Evolutionary conservation across 2,113 vertebrate species (phyloP).

Genomic region (Serinus canaria): DNA sequence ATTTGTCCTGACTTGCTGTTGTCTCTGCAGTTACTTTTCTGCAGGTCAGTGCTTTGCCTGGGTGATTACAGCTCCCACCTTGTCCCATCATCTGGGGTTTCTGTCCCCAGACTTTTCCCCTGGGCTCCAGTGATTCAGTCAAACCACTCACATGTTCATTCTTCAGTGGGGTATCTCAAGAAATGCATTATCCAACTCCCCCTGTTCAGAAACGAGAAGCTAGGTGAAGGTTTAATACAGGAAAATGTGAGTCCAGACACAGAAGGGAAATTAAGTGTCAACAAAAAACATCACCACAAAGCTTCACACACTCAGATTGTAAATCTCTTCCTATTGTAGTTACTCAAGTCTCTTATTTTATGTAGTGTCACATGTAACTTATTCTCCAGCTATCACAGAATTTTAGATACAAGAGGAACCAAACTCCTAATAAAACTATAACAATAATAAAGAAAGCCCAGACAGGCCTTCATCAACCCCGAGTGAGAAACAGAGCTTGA

Average conservation of each 20-base stretch:
- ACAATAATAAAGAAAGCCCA: not conserved
- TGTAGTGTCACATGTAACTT: constrained; percentile 9
- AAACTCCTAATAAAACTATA: constrained; percentile 15
- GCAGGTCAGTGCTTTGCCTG: not conserved
- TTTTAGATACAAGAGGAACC: not conserved
- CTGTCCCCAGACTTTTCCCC: not conserved
- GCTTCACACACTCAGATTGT: not conserved
- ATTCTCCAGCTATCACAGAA: not conserved
- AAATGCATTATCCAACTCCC: not conserved
- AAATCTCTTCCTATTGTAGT: not conserved
- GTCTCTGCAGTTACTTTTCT: not conserved
- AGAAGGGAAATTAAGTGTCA: constrained; percentile 7
- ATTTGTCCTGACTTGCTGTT: not conserved
- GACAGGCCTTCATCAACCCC: not conserved
- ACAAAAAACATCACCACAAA: not conserved
- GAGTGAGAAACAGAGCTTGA: not conserved
- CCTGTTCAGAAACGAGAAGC: not conserved
- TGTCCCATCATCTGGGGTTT: not conserved
- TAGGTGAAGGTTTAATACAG: not conserved
- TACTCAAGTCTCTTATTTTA: constrained; percentile 22
- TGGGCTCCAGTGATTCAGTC: not conserved
- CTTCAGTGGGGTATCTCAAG: not conserved
- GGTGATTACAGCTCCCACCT: not conserved
- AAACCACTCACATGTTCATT: not conserved
- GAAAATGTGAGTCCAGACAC: not conserved